Conservation (phyloP, 2,797 vertebrate species). For the Channallabes apus region DNA sequence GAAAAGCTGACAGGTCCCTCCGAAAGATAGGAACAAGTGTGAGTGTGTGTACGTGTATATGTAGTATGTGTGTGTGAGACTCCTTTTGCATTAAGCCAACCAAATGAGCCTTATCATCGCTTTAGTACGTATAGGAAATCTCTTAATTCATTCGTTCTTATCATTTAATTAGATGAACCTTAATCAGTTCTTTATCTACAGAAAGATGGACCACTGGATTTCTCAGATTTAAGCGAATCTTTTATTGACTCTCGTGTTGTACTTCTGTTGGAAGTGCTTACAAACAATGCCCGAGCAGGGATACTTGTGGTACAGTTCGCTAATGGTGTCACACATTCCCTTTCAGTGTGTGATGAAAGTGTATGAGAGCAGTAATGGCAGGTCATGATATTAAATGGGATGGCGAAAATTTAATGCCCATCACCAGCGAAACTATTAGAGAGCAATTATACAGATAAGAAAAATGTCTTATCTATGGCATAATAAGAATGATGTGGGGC, state of each 20-base stretch:
- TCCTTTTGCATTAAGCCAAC: background rate
- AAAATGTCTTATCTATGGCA: background rate
- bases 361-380: background rate
- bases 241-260: conserved; percentile 50
- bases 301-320: background rate
- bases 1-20: background rate
- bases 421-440: background rate
- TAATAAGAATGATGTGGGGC: background rate
- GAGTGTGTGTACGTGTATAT: conserved; percentile 7
- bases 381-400: background rate
- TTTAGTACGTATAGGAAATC: conserved; percentile 21
- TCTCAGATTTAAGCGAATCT: conserved; percentile 61
- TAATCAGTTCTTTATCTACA: conserved; percentile 66
- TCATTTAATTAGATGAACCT: conserved; percentile 74
- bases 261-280: conserved; percentile 47
- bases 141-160: conserved; percentile 71
- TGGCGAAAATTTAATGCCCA: background rate
- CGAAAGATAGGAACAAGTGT: background rate
- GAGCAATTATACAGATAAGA: background rate
- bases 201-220: conserved; percentile 51
- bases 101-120: background rate
- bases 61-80: background rate
- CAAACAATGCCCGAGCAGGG: background rate
- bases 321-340: conserved; percentile 1
- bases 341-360: background rate